Base-by-base conservation (phyloP, 2,113 vertebrate species). In the Tretioscincus oriximinensis region DNA sequence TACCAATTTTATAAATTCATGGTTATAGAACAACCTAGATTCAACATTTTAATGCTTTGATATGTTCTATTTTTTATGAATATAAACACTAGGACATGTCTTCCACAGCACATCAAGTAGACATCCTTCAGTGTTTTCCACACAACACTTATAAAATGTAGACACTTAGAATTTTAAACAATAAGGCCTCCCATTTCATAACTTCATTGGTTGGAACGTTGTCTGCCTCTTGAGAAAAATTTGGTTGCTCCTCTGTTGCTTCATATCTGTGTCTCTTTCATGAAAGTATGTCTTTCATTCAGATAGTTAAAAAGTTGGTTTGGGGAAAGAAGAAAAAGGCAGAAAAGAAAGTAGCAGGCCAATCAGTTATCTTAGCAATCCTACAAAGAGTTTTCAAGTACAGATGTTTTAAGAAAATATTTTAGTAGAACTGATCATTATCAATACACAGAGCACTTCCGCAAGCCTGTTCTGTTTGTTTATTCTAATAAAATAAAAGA, bases 151-250 rank as follows among this genome's bases (percentile, higher is more conserved):
- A 66, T 3, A 20, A 49, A 81, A 54, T 24, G 54, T 6, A 72
- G 9, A 16, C 26, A 60, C 24, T 66, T 80, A 82, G 81, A 69
- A 78, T 88, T 89, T 88, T 87, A 90, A 89, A 86, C 29, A 88
- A 90, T 90, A 88, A 85, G 88, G 83, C 24, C 54, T 85, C 47
- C 66, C 71, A 63, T 78, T 90, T 85, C 82, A 10, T 88, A 88
- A 92, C 85, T 90, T 87, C 70, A 70, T 85, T 86, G 72, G 58
- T 87, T 79, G 90, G 90, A 88, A 90, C 88, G 90, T 84, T 49
- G 77, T 73, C 54, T 82, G 85, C 80, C 80, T 90, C 74, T 81
- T 41, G 66, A 85, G 58, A 89, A 88, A 87, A 80, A n/a, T 12
- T 87, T 84, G 22, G 35, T 81, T 84, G 1, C 72, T 86, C 29